These are phyloP conservation scores for Aix galericulata DNA, from an alignment of 2,113 vertebrate genomes.

Conservation along the genomic window DNA sequence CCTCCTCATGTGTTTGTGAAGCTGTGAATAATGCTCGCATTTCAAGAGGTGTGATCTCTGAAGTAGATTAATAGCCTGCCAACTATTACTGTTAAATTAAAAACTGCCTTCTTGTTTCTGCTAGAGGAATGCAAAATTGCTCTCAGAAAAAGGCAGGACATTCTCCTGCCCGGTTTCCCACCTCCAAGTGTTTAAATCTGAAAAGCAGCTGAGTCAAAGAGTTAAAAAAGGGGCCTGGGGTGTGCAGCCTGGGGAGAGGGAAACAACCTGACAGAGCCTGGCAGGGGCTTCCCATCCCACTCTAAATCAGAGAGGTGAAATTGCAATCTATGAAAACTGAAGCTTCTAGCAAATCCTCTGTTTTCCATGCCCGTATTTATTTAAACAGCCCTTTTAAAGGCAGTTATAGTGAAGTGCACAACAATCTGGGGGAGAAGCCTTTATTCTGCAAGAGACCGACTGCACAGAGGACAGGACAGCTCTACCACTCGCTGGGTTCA, in stretches of 20 bases:
- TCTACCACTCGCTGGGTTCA: not conserved
- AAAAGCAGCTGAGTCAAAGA: not conserved
- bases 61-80: not conserved
- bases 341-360: not conserved
- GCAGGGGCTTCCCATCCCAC: not conserved
- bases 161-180: slow-evolving; percentile 1
- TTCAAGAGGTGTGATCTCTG: slow-evolving; percentile 5
- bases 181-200: slow-evolving; percentile 28
- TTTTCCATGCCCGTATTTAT: not conserved
- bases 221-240: not conserved
- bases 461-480: not conserved
- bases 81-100: slow-evolving; percentile 9
- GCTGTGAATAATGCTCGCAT: not conserved
- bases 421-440: not conserved
- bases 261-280: not conserved
- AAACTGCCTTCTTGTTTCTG: slow-evolving; percentile 1
- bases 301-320: not conserved
- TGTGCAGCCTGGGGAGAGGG: not conserved
- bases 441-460: not conserved
- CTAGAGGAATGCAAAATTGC: slow-evolving; percentile 14
- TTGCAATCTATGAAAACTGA: not conserved
- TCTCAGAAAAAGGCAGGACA: not conserved
- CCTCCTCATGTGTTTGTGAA: slow-evolving; percentile 2
- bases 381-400: not conserved
- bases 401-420: not conserved